Base-by-base conservation (phyloP, 2,113 vertebrate species). In the Passer montanus region DNA sequence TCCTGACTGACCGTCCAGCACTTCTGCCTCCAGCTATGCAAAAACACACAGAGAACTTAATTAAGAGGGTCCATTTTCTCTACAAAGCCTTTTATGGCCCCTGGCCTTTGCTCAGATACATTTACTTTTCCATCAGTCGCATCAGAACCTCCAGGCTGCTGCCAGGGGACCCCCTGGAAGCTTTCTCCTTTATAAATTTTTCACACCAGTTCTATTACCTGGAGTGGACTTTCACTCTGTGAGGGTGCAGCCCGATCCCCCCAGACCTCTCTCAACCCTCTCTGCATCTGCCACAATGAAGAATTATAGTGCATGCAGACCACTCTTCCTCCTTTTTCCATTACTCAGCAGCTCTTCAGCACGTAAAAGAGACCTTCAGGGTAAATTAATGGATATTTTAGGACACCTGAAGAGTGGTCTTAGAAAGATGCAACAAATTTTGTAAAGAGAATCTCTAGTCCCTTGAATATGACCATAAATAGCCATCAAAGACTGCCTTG, bases 71-170 rank as follows among this genome's bases (percentile, higher is more conserved):
- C 84, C 78, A 91, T 89, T 94, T 96, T 63, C 84, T 82, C 84
- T 63, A 62, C 87, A 93, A 89, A 96, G 78, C 81, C 77, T 90
- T 95, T 94, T 93, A 84, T 30, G 5, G 74, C 64, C 70, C 28
- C 7, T 22, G 69, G 87, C 56, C 90, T 94, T 79, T 90, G 62
- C 94, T 95, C 92, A 85, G 44, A 94, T 68, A 87, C 59, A 83
- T 67, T 96, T 97, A 95, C 70, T 70, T 90, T 95, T 90, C 95
- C 97, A 85, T 85, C 89, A 97, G 94, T 92, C 94, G 78, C 92
- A 80, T 84, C 87, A 85, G 60, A 64, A 73, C 35, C 64, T 84
- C 28, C 2, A 0, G 66, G 78, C 11, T 87, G 89, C 64, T 84
- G 23, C 94, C 87, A 74, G 2, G 70, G 90, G 96, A 89, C 79